A percentile compares a stretch with the other conserved stretches of the same genome.
phyloP scores from a whole-genome alignment of 1,140 invertebrate species.

The Acromyrmex charruanus region DNA sequence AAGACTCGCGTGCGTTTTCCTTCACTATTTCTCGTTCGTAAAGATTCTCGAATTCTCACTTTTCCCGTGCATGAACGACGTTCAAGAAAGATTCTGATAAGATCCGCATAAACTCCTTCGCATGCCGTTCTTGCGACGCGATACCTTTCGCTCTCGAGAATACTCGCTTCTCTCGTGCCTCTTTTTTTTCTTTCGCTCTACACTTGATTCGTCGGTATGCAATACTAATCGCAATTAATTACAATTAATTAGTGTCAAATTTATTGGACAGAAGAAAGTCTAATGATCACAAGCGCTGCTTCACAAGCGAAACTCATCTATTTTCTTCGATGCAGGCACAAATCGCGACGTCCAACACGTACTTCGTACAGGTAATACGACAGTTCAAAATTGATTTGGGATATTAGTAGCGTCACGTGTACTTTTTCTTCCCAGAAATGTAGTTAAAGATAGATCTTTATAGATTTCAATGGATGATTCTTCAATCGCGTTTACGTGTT shows the following conservation, averaged over 20 bases:
- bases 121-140: conserved; percentile 42
- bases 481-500: neutral
- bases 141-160: conserved; percentile 70
- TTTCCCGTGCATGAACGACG: conserved; percentile 35
- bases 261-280: conserved; percentile 13
- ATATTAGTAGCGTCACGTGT: neutral
- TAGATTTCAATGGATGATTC: neutral
- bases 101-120: conserved; percentile 37
- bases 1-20: neutral
- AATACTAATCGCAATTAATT: conserved; percentile 38
- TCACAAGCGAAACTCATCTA: neutral
- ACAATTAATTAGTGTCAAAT: conserved; percentile 16
- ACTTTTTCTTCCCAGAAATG: neutral
- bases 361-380: neutral
- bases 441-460: too few relatives aligned
- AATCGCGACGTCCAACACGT: conserved; percentile 25
- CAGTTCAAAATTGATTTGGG: conserved; percentile 14
- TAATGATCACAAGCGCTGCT: conserved; percentile 1
- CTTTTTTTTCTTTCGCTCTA: neutral
- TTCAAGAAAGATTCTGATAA: conserved; percentile 37
- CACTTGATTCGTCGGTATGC: neutral
- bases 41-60: neutral
- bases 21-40: neutral
- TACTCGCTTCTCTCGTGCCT: neutral
- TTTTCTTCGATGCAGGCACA: neutral